Conservation (phyloP, 2,888 invertebrate genomes). For the Polyploca ridens region DNA sequence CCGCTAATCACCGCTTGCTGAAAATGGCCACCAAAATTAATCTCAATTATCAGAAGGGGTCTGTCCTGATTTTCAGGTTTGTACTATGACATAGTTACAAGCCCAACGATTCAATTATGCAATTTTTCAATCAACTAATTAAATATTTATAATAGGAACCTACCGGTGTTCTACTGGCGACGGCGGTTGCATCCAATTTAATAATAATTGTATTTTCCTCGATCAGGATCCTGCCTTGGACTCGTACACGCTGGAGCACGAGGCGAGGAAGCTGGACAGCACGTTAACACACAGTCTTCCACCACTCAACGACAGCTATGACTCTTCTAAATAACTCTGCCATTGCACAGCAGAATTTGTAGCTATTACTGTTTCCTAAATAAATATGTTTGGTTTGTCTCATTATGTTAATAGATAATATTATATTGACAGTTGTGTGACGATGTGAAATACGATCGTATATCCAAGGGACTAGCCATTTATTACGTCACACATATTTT, state of each 20-base stretch:
- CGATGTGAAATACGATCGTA: not conserved
- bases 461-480: not conserved
- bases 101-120: not conserved
- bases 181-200: not conserved
- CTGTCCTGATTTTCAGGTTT: too few species aligned
- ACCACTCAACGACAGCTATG: conserved; percentile 80
- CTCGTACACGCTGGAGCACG: conserved; percentile 94
- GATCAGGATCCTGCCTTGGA: conserved; percentile 93
- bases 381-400: too few species aligned
- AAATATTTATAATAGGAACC: not conserved
- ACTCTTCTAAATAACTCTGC: conserved; percentile 70
- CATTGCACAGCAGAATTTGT: not conserved
- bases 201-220: conserved; percentile 32
- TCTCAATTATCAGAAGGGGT: too few species aligned
- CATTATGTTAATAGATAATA: not conserved
- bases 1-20: too few species aligned
- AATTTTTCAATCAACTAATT: not conserved
- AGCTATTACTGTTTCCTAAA: too few species aligned
- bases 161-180: not conserved
- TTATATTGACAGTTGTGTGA: not conserved
- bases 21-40: too few species aligned
- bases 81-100: too few species aligned
- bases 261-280: conserved; percentile 90
- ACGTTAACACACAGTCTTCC: conserved; percentile 86
- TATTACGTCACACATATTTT: not conserved